These are phyloP conservation scores for Platysteira castanea DNA, from an alignment of 2,113 vertebrate genomes.

Conservation along the genomic window DNA sequence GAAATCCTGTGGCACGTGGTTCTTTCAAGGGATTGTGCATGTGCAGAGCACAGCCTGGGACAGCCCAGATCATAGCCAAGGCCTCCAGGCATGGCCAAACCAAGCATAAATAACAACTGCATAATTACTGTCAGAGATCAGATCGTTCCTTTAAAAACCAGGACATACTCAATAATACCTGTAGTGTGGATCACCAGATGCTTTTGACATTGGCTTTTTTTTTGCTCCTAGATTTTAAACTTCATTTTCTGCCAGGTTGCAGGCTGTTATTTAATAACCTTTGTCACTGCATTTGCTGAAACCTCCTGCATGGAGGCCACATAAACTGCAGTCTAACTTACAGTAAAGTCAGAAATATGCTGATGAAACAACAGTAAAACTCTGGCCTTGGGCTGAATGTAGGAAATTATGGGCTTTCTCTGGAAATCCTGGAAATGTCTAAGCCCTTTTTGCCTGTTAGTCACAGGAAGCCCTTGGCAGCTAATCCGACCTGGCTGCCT, in stretches of 20 bases:
- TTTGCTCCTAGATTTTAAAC: background rate
- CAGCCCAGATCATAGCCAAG: background rate
- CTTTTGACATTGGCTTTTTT: background rate
- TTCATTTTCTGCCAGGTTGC: background rate
- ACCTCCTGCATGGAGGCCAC: background rate
- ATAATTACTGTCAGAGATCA: background rate
- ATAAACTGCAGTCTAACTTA: background rate
- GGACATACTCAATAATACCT: background rate
- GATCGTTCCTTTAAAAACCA: background rate
- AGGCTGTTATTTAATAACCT: background rate
- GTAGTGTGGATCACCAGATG: accelerated
- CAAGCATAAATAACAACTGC: background rate
- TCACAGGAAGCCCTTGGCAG: background rate
- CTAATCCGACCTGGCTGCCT: background rate
- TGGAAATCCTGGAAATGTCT: background rate
- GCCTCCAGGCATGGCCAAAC: background rate
- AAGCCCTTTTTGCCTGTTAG: background rate
- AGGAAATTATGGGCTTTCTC: background rate
- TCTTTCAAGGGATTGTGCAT: background rate
- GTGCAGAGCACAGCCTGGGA: background rate
- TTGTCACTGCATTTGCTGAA: background rate
- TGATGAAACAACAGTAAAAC: background rate
- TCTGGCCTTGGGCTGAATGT: background rate
- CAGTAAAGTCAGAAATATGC: background rate
- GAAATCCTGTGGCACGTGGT: background rate